phyloP scores from a whole-genome alignment of 1,140 invertebrate species.

The Plectrocnemia conspersa region DNA sequence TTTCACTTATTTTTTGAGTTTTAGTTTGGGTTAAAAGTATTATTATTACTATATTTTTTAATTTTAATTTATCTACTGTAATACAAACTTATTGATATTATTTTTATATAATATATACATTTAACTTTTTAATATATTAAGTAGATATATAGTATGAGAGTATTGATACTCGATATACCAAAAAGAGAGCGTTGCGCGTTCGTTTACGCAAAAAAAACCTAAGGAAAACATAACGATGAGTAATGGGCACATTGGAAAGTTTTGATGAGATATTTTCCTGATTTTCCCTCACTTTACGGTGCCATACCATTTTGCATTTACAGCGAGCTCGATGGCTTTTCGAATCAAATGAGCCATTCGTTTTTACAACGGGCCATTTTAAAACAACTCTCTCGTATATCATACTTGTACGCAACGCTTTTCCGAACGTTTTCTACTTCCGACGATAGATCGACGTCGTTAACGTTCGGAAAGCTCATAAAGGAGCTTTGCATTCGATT shows the following conservation, averaged over 20 bases:
- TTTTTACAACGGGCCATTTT: conserved; percentile 33
- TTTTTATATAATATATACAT: no score
- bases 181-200: no score
- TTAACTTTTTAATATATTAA: no score
- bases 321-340: conserved; percentile 28
- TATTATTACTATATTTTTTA: no score
- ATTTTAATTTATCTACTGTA: no score
- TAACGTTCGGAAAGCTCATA: not conserved
- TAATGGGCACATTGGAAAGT: conserved; percentile 9
- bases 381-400: conserved; percentile 33
- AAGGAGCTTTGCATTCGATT: not conserved
- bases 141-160: no score
- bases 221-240: no score
- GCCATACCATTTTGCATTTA: conserved; percentile 17
- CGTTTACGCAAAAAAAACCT: no score
- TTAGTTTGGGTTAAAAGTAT: no score
- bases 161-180: no score
- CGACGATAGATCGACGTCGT: not conserved
- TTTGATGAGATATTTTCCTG: conserved; percentile 15
- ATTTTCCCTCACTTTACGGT: conserved; percentile 15
- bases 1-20: no score
- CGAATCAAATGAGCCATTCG: conserved; percentile 34
- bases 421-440: not conserved
- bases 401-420: conserved; percentile 13
- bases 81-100: no score